A percentile compares a stretch with the other conserved stretches of the same genome.
Evolutionary conservation across 2,113 vertebrate species (phyloP).

Genomic region (Plestiodon gilberti): DNA sequence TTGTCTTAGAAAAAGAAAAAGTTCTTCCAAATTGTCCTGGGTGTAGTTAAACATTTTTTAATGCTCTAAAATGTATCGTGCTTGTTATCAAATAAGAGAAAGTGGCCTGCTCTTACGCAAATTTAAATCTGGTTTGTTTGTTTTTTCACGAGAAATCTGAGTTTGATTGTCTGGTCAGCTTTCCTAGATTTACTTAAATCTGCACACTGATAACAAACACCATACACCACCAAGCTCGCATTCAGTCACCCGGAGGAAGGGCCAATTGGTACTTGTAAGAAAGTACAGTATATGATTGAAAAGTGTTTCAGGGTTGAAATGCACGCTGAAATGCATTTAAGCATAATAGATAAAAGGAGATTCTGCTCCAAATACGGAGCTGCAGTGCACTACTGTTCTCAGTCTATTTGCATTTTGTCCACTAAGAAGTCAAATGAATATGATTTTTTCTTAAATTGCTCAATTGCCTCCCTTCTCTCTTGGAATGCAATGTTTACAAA

Average conservation of each 20-base stretch:
- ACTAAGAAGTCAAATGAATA: background rate
- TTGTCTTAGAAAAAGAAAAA: background rate
- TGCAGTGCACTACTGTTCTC: background rate
- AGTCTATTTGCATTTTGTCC: background rate
- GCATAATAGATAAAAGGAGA: background rate
- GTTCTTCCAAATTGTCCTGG: background rate
- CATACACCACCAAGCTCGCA: no score
- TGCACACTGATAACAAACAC: no score
- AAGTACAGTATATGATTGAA: background rate
- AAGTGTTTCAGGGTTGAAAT: background rate
- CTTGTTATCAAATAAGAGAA: background rate
- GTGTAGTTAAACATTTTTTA: background rate
- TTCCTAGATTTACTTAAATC: background rate
- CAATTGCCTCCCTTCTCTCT: background rate
- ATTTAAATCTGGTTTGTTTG: background rate
- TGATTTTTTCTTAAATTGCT: background rate
- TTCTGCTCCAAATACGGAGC: background rate
- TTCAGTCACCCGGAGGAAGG: background rate
- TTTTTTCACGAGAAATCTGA: background rate
- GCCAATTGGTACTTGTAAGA: background rate
- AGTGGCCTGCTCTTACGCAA: background rate
- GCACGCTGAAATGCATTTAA: background rate
- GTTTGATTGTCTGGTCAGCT: background rate
- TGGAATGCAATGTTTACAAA: slow-evolving; percentile 24
- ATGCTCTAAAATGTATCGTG: no score